These are phyloP conservation scores for Caenorhabditis plicata DNA, from an alignment of 2,888 invertebrate species.

Conservation along the genomic window DNA sequence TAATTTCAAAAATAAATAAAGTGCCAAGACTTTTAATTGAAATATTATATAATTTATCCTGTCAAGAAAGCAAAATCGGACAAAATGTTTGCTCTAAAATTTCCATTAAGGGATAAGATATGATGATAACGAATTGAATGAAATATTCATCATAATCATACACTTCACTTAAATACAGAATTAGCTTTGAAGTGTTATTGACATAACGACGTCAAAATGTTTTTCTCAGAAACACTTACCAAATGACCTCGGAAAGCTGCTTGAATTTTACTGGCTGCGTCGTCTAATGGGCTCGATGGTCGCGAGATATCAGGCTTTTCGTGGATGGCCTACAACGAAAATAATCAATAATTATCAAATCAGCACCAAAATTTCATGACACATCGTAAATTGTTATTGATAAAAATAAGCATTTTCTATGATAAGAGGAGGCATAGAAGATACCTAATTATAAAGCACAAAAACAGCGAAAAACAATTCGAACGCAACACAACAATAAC, in stretches of 20 bases:
- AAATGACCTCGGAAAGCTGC: slow-evolving; percentile 87
- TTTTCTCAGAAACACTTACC: too few relatives aligned
- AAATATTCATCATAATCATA: not conserved
- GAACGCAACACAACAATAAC: not conserved
- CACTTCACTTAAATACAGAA: too few relatives aligned
- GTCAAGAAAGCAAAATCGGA: too few relatives aligned
- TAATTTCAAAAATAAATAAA: too few relatives aligned
- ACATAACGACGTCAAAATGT: not conserved
- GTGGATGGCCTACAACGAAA: slow-evolving; percentile 7
- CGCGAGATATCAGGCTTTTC: slow-evolving; percentile 5
- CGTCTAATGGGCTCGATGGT: slow-evolving; percentile 63
- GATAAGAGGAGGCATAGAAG: too few relatives aligned
- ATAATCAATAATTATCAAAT: not conserved
- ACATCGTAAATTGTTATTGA: too few relatives aligned
- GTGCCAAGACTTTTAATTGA: too few relatives aligned
- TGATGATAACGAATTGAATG: not conserved
- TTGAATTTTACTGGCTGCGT: slow-evolving; percentile 81
- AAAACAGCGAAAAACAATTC: not conserved
- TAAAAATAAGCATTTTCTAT: too few relatives aligned
- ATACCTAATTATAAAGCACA: too few relatives aligned
- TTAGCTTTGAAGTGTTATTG: slow-evolving; percentile 1
- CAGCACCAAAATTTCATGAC: too few relatives aligned
- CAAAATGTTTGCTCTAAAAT: not conserved
- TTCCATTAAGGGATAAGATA: not conserved
- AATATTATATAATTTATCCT: too few relatives aligned